Percentiles rank a stretch among this genome's conserved stretches.
phyloP scores from a whole-genome alignment of 2,888 invertebrate genomes.

The Atherix ibis region DNA sequence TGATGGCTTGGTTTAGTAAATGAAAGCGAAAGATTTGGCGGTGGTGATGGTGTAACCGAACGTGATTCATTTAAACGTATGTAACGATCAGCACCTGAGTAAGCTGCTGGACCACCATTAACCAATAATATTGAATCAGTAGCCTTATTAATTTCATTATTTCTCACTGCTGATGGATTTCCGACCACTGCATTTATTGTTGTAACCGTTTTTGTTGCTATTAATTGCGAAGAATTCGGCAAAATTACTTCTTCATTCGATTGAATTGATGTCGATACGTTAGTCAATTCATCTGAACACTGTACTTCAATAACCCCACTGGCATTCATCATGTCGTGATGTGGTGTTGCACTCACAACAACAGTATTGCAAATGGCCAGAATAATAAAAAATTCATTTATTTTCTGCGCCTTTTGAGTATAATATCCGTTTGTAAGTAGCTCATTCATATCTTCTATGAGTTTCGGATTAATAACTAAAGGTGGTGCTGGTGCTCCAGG shows the following conservation, averaged over 20 bases:
- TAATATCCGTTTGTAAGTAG: conserved; percentile 28
- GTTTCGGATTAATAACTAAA: conserved; percentile 34
- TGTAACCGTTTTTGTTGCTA: neutral
- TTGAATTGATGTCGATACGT: conserved; percentile 1
- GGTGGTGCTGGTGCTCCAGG: conserved; percentile 35
- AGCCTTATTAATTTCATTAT: too few relatives aligned
- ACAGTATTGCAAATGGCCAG: conserved; percentile 94
- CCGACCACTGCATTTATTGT: too few relatives aligned
- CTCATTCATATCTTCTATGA: conserved; percentile 38
- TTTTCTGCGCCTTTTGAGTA: conserved; percentile 48
- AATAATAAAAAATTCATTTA: conserved; percentile 78
- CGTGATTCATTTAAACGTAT: conserved; percentile 59
- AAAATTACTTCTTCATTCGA: neutral
- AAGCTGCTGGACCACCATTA: conserved; percentile 4
- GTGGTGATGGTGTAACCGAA: conserved; percentile 61
- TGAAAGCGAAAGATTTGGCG: conserved; percentile 33
- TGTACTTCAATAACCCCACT: conserved; percentile 44
- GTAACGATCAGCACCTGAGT: conserved; percentile 36
- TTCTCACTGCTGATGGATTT: too few relatives aligned
- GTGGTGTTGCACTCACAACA: conserved; percentile 76
- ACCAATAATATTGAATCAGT: neutral
- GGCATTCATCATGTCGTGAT: conserved; percentile 51
- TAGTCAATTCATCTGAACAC: conserved; percentile 20
- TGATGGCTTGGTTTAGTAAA: conserved; percentile 26
- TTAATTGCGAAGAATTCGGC: neutral